phyloP scores from a whole-genome alignment of 1,140 invertebrate species.

The Metaphire vulgaris region DNA sequence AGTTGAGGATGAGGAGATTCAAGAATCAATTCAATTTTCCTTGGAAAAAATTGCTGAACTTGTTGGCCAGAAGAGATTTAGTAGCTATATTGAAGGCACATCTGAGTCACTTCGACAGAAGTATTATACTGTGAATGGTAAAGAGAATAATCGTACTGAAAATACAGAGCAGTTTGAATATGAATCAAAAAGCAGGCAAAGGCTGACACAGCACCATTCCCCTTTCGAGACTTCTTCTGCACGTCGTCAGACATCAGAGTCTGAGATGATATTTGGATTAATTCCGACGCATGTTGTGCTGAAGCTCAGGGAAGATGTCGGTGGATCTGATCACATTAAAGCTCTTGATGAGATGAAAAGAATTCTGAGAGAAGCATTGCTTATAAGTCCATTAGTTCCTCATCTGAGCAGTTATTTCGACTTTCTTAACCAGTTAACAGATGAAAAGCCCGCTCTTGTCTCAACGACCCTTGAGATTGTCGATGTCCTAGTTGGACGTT shows the following conservation, averaged over 20 bases:
- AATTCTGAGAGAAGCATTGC: constrained; percentile 39
- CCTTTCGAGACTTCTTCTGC: neutral
- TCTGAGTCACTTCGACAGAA: constrained; percentile 41
- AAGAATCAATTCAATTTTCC: constrained; percentile 42
- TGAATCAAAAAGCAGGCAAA: neutral
- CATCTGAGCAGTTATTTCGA: constrained; percentile 61
- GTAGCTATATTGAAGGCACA: constrained; percentile 41
- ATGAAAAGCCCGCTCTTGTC: constrained; percentile 60
- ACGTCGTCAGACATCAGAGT: neutral
- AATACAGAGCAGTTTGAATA: constrained; percentile 5
- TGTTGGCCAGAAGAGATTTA: constrained; percentile 45
- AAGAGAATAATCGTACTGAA: constrained; percentile 3
- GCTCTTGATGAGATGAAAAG: constrained; percentile 48
- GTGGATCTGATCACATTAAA: constrained; percentile 45
- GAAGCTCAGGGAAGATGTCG: constrained; percentile 48
- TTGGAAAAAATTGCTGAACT: constrained; percentile 45
- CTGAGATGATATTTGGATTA: constrained; percentile 41
- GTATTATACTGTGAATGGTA: constrained; percentile 41
- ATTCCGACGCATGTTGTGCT: constrained; percentile 49
- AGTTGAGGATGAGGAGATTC: constrained; percentile 41
- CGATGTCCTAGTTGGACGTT: constrained; percentile 49
- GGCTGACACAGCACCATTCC: neutral
- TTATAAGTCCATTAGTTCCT: constrained; percentile 54
- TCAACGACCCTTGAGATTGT: constrained; percentile 58
- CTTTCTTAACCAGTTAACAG: constrained; percentile 56